Evolutionary conservation across 2,888 invertebrate species (phyloP).

Genomic region (Troides oblongomaculatus): DNA sequence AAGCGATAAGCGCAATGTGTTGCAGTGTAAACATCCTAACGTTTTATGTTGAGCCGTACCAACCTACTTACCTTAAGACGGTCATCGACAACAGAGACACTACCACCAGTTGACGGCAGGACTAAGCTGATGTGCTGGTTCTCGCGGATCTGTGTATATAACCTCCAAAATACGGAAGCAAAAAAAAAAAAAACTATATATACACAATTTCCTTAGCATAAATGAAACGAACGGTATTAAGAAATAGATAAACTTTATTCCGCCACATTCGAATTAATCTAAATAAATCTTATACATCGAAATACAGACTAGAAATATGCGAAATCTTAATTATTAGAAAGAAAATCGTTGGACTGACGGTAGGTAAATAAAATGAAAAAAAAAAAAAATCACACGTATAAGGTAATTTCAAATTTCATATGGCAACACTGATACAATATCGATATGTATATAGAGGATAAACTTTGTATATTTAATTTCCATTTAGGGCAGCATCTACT

Average conservation of each 20-base stretch:
- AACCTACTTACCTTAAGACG: too few relatives aligned
- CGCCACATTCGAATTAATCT: conserved; percentile 23
- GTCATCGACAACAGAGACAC: too few relatives aligned
- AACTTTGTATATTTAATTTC: too few relatives aligned
- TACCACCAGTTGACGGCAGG: too few relatives aligned
- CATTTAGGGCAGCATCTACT: too few relatives aligned
- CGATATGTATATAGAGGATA: not conserved
- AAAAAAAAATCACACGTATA: not conserved
- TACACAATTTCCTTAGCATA: not conserved
- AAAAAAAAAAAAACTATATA: too few relatives aligned
- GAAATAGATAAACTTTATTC: conserved; percentile 22
- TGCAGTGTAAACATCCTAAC: too few relatives aligned
- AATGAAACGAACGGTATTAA: conserved; percentile 19
- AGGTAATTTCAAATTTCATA: not conserved
- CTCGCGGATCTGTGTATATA: too few relatives aligned
- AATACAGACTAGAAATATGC: conserved; percentile 30
- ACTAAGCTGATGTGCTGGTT: too few relatives aligned
- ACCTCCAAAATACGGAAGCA: too few relatives aligned
- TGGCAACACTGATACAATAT: not conserved
- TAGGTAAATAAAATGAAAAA: not conserved
- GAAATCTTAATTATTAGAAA: conserved; percentile 13
- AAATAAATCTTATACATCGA: conserved; percentile 27
- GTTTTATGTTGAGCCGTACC: too few relatives aligned
- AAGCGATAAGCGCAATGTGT: too few relatives aligned
- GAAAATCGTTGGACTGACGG: conserved; percentile 6